phyloP scores from a whole-genome alignment of 2,113 vertebrate genomes.

The Alligator mississippiensis region DNA sequence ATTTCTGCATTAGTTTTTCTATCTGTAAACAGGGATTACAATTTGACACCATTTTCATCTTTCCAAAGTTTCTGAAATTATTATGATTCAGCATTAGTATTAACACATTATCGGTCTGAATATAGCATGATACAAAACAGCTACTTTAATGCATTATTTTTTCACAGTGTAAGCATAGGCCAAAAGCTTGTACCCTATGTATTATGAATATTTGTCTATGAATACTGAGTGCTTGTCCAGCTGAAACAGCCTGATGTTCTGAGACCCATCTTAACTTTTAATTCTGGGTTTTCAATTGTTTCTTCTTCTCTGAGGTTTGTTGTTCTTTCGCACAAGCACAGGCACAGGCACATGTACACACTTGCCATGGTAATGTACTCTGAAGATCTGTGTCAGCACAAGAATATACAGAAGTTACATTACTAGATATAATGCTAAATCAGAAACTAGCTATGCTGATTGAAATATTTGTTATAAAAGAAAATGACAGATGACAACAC shows the following conservation, averaged over 20 bases:
- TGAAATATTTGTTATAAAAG: background rate
- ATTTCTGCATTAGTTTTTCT: background rate
- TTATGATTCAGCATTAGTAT: background rate
- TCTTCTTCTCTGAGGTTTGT: background rate
- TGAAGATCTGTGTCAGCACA: background rate
- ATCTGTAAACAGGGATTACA: background rate
- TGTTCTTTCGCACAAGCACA: no score
- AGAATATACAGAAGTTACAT: background rate
- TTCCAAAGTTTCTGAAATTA: background rate
- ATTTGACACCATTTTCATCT: background rate
- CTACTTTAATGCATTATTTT: background rate
- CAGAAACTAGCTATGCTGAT: background rate
- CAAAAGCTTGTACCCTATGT: background rate
- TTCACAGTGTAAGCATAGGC: background rate
- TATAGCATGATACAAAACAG: background rate
- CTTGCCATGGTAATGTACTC: background rate
- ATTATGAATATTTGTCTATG: background rate
- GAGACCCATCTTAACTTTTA: background rate
- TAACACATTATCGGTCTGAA: background rate
- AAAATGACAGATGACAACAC: background rate
- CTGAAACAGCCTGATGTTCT: background rate
- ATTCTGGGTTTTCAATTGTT: background rate
- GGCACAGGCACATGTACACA: background rate
- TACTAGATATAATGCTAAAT: background rate
- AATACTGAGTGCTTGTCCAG: background rate